Base-by-base conservation (phyloP, 2,888 invertebrate species). In the Alcis repandata region DNA sequence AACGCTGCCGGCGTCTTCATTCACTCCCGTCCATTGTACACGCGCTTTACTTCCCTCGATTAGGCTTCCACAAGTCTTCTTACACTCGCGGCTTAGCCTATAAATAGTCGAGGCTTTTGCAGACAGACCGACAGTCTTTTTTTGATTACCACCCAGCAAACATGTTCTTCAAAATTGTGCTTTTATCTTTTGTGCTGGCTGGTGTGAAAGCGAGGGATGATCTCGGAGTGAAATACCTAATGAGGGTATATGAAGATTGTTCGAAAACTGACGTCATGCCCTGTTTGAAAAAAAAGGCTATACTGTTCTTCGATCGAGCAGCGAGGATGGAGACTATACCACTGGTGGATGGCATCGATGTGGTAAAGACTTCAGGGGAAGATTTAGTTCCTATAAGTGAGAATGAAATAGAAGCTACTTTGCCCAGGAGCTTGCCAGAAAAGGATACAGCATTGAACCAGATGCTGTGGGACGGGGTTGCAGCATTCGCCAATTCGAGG, bases 221-320 rank as follows among this genome's bases (percentile, higher is more conserved):
- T 71, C 87, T 95, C 64, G 96, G 97, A 63, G 91, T 96, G 75
- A 94, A 95, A 67, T 95, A 96, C 49, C 87, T 96, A 6, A 90
- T 95, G 77, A 95, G 95, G 77, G 94, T 97, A 70, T 97, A 97
- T 85, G 97, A 97, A 75, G 97, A 97, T 76, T 97, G 97, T 80
- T 95, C 95, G 68, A 94, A 95, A 70, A 88, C 95, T 0, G 96
- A 95, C 66, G 92, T 97, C 58, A 90, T 96, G 58, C 95, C 96
- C 22, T 97, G 97, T 82, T 89, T 97, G 56, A 97, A 97, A 92
- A 97, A 96, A 86, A 97, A 97, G 82, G 97, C 97, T 0, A 95
- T 97, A 63, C 90, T 96, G 1, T 97, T 97, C 83, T 95, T 97
- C 72, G 97, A 97, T 79, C 94, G 97, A 53, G 94, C 97, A 27